A percentile compares a stretch with the other conserved stretches of the same genome.
These are phyloP conservation scores for Apolygus lucorum DNA, from an alignment of 1,140 invertebrate genomes.

Conservation along the genomic window DNA sequence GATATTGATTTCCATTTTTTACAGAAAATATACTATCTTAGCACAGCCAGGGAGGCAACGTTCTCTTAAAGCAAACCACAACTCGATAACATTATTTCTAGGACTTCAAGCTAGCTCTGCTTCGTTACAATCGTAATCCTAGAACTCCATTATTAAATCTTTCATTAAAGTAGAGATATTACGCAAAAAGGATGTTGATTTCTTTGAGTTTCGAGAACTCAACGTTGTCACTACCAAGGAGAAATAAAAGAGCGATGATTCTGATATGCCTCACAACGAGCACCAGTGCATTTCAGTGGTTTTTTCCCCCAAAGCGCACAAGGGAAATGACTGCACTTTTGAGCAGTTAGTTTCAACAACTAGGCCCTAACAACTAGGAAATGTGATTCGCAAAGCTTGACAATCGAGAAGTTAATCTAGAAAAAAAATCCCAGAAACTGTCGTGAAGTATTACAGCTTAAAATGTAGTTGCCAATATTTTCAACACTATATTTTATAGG, in stretches of 20 bases:
- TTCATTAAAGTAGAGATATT: too few species aligned
- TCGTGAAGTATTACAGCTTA: background rate
- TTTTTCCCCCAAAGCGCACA: too few species aligned
- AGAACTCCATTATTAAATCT: background rate
- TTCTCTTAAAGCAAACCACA: background rate
- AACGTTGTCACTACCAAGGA: too few species aligned
- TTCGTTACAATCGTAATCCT: constrained; percentile 3
- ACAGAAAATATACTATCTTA: constrained; percentile 30
- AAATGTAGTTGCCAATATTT: background rate
- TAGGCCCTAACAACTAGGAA: constrained; percentile 3
- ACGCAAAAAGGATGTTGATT: too few species aligned
- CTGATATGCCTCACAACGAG: too few species aligned
- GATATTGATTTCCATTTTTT: constrained; percentile 7
- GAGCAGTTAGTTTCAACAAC: constrained; percentile 3
- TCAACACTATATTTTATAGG: too few species aligned
- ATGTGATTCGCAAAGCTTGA: background rate
- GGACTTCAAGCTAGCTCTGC: constrained; percentile 16
- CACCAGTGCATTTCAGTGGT: too few species aligned
- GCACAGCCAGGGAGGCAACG: constrained; percentile 25
- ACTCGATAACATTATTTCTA: constrained; percentile 4
- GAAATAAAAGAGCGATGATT: too few species aligned
- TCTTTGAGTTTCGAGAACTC: too few species aligned
- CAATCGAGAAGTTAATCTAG: background rate
- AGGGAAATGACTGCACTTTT: background rate
- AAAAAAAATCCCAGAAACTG: background rate